A percentile compares a stretch with the other conserved stretches of the same genome.
Conservation (phyloP, 2,888 invertebrate species). For the Aporophyla nigra region DNA sequence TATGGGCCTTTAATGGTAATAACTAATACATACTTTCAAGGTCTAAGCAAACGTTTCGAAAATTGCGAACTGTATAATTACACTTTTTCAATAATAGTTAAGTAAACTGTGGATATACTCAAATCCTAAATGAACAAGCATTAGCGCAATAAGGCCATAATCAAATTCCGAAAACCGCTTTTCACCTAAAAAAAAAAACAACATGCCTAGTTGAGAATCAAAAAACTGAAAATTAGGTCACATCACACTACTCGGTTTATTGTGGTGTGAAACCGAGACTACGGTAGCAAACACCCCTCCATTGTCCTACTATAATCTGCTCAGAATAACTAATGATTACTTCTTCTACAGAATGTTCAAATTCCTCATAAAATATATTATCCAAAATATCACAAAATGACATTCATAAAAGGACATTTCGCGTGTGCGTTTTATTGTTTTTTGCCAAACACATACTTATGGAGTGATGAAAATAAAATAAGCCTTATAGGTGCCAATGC, state of each 20-base stretch:
- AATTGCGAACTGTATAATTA: neutral
- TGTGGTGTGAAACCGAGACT: neutral
- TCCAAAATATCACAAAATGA: neutral
- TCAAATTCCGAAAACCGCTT: neutral
- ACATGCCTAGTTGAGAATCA: neutral
- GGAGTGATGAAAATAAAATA: conserved; percentile 53
- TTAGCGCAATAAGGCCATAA: neutral
- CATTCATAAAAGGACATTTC: conserved; percentile 8
- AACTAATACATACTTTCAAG: too few species aligned
- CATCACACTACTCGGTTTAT: neutral
- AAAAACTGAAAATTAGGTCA: neutral
- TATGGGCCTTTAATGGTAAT: neutral
- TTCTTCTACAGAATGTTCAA: neutral
- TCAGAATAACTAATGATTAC: neutral
- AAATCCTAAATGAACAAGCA: neutral
- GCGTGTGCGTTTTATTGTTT: conserved; percentile 6
- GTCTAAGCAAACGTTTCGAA: neutral
- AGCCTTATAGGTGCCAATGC: conserved; percentile 35
- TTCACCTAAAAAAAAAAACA: neutral
- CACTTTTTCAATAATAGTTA: neutral
- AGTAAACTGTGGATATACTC: neutral
- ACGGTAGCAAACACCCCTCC: neutral
- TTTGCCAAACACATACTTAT: neutral
- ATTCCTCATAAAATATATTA: neutral
- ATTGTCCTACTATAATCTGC: neutral